Evolutionary conservation across 2,113 vertebrate genomes (phyloP).

Genomic region (Sardina pilchardus): DNA sequence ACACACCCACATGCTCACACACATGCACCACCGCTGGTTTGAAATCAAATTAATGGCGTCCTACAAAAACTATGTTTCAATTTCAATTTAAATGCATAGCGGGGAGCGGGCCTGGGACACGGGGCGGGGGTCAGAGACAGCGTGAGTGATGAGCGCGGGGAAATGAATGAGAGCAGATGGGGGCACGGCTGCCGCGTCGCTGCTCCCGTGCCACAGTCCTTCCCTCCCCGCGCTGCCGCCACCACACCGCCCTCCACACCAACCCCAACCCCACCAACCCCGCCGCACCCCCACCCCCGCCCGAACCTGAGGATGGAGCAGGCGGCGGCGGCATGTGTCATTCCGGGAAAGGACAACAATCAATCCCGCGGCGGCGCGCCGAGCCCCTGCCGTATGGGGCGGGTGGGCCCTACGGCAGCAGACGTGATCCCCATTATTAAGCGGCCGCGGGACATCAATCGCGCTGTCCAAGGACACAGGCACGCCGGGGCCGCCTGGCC

Average conservation of each 20-base stretch:
- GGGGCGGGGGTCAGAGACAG: conserved; percentile 39
- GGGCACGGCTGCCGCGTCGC: conserved; percentile 52
- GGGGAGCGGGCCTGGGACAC: neutral
- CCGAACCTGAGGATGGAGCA: neutral
- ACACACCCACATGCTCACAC: neutral
- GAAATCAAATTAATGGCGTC: conserved; percentile 11
- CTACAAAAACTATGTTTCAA: conserved; percentile 14
- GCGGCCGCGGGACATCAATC: conserved; percentile 60
- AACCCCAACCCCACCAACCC: neutral
- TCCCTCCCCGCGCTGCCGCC: conserved; percentile 32
- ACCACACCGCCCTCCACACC: no score
- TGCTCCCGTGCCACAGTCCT: conserved; percentile 33
- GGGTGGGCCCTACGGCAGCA: neutral
- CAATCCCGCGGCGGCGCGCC: conserved; percentile 43
- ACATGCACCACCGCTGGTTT: neutral
- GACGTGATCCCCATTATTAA: conserved; percentile 47
- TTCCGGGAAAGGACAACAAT: conserved; percentile 55
- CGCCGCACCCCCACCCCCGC: neutral
- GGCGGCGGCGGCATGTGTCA: conserved; percentile 43
- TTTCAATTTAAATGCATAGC: conserved; percentile 39
- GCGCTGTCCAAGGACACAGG: conserved; percentile 46
- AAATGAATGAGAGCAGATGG: conserved; percentile 56
- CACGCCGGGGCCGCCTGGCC: conserved; percentile 43
- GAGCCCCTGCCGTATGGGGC: neutral
- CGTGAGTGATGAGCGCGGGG: conserved; percentile 58